These are phyloP conservation scores for Chirona hameri DNA, from an alignment of 2,888 invertebrate species.

Conservation along the genomic window DNA sequence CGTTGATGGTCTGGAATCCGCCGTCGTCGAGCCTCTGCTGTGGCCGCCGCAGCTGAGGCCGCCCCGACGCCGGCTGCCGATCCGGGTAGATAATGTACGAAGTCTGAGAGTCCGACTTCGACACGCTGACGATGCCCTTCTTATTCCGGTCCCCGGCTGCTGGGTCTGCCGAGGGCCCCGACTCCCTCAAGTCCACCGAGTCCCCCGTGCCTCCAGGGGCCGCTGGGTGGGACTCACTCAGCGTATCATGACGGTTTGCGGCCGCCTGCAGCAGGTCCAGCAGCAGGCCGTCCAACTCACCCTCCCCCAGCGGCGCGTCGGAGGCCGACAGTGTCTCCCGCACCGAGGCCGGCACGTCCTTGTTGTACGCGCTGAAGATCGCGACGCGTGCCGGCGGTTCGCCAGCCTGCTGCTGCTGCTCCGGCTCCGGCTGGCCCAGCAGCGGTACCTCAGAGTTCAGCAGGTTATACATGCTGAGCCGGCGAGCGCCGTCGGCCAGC, in stretches of 20 bases:
- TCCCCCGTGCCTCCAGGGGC: too few species aligned
- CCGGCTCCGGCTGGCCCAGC: background rate
- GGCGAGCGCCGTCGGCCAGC: background rate
- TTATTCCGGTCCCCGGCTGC: background rate
- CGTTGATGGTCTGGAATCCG: conserved; percentile 1
- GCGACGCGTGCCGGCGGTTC: conserved; percentile 33
- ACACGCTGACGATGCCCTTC: background rate
- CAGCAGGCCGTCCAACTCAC: conserved; percentile 35
- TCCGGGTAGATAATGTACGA: conserved; percentile 22
- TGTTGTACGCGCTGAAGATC: conserved; percentile 36
- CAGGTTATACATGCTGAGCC: conserved; percentile 5
- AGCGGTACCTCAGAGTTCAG: conserved; percentile 1
- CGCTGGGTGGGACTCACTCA: background rate
- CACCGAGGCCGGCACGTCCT: conserved; percentile 33
- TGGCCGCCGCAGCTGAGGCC: background rate
- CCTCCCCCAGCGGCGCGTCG: conserved; percentile 35
- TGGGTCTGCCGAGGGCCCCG: background rate
- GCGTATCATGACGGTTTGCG: background rate
- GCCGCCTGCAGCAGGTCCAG: conserved; percentile 35
- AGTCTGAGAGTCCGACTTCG: background rate
- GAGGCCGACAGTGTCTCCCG: conserved; percentile 34
- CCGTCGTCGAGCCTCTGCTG: background rate
- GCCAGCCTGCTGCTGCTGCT: background rate
- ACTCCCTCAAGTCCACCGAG: too few species aligned
- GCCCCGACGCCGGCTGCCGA: background rate